These are phyloP conservation scores for Hypolimnas misippus DNA, from an alignment of 2,888 invertebrate species.

Conservation along the genomic window DNA sequence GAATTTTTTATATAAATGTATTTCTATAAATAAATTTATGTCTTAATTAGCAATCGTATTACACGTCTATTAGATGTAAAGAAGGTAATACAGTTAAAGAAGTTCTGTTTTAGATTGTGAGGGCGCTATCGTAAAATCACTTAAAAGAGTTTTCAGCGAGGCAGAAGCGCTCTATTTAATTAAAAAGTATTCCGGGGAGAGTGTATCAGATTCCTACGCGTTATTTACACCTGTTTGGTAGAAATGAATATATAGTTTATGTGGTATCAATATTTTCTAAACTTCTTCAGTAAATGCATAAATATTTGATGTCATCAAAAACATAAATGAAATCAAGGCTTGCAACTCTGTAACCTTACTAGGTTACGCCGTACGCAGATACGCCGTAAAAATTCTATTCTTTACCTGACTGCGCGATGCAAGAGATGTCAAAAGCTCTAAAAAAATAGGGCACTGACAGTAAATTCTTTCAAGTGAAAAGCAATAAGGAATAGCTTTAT, in stretches of 20 bases:
- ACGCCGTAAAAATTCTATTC: no score
- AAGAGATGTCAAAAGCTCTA: no score
- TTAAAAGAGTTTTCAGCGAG: slow-evolving; percentile 32
- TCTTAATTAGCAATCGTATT: slow-evolving; percentile 1
- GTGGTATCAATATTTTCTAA: neutral
- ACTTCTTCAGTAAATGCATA: no score
- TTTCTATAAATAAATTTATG: neutral
- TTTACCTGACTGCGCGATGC: no score
- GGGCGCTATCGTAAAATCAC: slow-evolving; percentile 27
- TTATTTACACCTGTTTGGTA: slow-evolving; percentile 16
- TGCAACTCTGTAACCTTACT: no score
- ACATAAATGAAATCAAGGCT: no score
- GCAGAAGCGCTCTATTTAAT: slow-evolving; percentile 45
- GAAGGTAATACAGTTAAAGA: slow-evolving; percentile 22
- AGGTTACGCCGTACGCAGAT: no score
- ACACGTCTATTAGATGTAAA: slow-evolving; percentile 4
- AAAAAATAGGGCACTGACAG: no score
- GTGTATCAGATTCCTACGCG: slow-evolving; percentile 31
- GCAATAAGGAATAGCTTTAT: no score
- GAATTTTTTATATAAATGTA: no score
- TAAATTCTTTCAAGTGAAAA: no score
- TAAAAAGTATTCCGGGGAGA: slow-evolving; percentile 42
- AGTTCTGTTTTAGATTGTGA: slow-evolving; percentile 32
- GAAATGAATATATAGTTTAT: slow-evolving; percentile 1
- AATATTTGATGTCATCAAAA: no score